phyloP scores from a whole-genome alignment of 2,113 vertebrate genomes.

The Sisor rabdophorus region DNA sequence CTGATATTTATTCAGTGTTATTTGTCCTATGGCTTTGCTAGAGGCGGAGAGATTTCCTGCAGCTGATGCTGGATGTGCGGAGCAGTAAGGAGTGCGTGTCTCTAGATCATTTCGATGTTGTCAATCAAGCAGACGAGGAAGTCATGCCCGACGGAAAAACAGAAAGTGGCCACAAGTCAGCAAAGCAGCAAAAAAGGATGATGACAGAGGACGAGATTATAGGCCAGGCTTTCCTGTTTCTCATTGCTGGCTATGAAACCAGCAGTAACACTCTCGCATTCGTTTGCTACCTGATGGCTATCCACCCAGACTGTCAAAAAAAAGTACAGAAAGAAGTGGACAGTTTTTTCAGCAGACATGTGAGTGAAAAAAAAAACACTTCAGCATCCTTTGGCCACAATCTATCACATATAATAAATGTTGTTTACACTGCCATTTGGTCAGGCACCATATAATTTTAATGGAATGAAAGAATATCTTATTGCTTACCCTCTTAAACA shows the following conservation, averaged over 20 bases:
- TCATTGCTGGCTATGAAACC: constrained; percentile 87
- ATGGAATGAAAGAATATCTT: background rate
- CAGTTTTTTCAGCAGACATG: constrained; percentile 73
- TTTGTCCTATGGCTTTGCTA: constrained; percentile 50
- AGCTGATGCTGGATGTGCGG: constrained; percentile 81
- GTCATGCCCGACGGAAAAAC: fast-evolving
- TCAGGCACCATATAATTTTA: constrained; percentile 67
- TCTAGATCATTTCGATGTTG: constrained; percentile 63
- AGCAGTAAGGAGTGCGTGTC: constrained; percentile 49
- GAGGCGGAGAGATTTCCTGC: constrained; percentile 89
- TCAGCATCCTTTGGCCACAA: too few relatives aligned
- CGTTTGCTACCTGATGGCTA: constrained; percentile 83
- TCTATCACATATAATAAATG: too few relatives aligned
- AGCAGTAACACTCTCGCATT: constrained; percentile 82
- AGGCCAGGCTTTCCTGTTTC: constrained; percentile 87
- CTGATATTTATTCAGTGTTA: too few relatives aligned
- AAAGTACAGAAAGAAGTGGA: constrained; percentile 81
- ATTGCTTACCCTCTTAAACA: background rate
- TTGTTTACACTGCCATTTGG: constrained; percentile 69
- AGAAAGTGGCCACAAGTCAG: background rate
- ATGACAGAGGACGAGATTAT: constrained; percentile 85
- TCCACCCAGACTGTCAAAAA: constrained; percentile 78
- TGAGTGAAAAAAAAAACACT: constrained; percentile 65
- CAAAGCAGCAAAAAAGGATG: constrained; percentile 54
- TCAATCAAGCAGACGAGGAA: constrained; percentile 50